A percentile compares a stretch with the other conserved stretches of the same genome.
Conservation (phyloP, 35 echinoderm and acorn worm species). For the Holothuria glaberrima region DNA sequence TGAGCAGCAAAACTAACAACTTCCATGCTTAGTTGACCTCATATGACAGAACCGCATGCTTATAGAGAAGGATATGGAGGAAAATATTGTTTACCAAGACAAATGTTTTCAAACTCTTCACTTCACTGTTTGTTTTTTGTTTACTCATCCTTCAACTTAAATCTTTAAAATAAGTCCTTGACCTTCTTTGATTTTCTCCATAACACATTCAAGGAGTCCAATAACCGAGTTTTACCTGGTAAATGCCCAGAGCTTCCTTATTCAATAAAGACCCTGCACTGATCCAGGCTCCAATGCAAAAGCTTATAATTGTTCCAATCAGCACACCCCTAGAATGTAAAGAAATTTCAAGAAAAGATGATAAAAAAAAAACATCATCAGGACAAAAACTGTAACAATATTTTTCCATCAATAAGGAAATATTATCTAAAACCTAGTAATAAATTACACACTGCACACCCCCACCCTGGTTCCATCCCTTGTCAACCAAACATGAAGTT, state of each 20-base stretch:
- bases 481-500: no score
- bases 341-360: background rate
- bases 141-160: no score
- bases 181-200: background rate
- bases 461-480: no score
- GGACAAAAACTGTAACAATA: background rate
- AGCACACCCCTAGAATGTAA: constrained; percentile 46
- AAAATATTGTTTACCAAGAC: no score
- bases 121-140: no score
- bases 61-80: no score
- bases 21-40: no score
- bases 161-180: background rate
- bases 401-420: background rate
- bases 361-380: background rate
- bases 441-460: no score
- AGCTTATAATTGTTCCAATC: constrained; percentile 47
- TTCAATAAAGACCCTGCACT: constrained; percentile 43
- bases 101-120: no score
- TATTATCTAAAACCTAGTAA: no score
- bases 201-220: background rate
- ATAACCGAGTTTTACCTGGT: constrained; percentile 19
- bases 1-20: background rate
- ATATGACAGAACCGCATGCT: no score
- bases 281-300: constrained; percentile 44
- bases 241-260: constrained; percentile 13